Percentiles rank a stretch among this genome's conserved stretches.
Evolutionary conservation across 53 echinoderm and acorn worm genomes (phyloP).

Genomic region (Pentamera pediparva): DNA sequence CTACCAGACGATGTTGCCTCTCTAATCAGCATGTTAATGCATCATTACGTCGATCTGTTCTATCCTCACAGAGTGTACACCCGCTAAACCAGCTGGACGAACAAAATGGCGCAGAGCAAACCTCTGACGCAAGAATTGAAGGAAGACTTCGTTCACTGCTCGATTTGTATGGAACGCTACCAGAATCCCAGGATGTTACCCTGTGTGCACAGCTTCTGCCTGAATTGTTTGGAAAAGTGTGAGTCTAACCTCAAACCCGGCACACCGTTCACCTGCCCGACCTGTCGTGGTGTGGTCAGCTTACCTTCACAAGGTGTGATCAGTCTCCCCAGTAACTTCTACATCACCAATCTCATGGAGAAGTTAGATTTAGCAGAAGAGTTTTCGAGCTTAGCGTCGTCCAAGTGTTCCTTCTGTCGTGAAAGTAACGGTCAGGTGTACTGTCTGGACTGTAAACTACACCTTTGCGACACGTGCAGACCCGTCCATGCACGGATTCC

Average conservation of each 20-base stretch:
- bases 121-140: conserved; percentile 6
- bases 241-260: background rate
- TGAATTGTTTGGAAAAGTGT: conserved; percentile 12
- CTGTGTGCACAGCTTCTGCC: conserved; percentile 9
- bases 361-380: background rate
- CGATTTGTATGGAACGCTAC: conserved; percentile 7
- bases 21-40: too few species aligned
- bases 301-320: background rate
- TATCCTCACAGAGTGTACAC: too few species aligned
- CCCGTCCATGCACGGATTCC: background rate
- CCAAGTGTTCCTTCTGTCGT: background rate
- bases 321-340: background rate
- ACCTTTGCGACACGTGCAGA: too few species aligned
- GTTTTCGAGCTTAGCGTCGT: background rate
- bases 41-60: too few species aligned
- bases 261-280: background rate
- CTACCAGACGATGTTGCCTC: too few species aligned
- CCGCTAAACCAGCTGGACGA: too few species aligned
- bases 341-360: background rate
- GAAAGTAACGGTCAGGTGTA: background rate
- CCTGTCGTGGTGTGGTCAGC: background rate
- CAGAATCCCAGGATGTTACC: conserved; percentile 6
- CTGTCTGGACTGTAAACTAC: background rate
- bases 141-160: background rate
- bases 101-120: too few species aligned